A percentile compares a stretch with the other conserved stretches of the same genome.
phyloP scores from a whole-genome alignment of 1,140 invertebrate genomes.

The Aleiodes sp. region DNA sequence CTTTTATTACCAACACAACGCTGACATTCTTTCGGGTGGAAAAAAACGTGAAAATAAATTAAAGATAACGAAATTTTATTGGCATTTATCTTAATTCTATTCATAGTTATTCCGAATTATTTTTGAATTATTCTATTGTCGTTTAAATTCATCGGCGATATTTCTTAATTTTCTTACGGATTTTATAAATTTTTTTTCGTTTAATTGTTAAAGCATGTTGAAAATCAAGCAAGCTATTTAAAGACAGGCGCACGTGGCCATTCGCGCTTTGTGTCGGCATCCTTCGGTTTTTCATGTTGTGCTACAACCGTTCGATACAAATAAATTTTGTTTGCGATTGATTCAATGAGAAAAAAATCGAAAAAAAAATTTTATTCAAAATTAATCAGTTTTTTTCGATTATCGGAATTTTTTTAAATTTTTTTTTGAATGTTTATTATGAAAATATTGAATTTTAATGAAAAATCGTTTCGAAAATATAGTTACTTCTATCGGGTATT shows the following conservation, averaged over 20 bases:
- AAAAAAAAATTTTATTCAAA: too few species aligned
- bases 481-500: neutral
- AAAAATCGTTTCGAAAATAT: neutral
- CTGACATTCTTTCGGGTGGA: neutral
- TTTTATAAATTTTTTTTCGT: neutral
- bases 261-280: neutral
- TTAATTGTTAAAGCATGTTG: neutral
- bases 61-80: too few species aligned
- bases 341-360: neutral
- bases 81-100: too few species aligned
- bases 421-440: too few species aligned
- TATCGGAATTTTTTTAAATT: too few species aligned
- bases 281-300: neutral
- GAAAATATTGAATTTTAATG: too few species aligned
- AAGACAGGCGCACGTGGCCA: neutral
- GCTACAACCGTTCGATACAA: neutral
- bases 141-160: too few species aligned
- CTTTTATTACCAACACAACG: neutral
- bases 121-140: too few species aligned
- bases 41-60: neutral
- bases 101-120: too few species aligned
- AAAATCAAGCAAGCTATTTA: constrained; percentile 1
- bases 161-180: too few species aligned
- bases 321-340: too few species aligned
- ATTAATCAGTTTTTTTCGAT: too few species aligned